A percentile compares a stretch with the other conserved stretches of the same genome.
These are phyloP conservation scores for Spilosoma lubricipeda DNA, from an alignment of 2,888 invertebrate species.

Conservation along the genomic window DNA sequence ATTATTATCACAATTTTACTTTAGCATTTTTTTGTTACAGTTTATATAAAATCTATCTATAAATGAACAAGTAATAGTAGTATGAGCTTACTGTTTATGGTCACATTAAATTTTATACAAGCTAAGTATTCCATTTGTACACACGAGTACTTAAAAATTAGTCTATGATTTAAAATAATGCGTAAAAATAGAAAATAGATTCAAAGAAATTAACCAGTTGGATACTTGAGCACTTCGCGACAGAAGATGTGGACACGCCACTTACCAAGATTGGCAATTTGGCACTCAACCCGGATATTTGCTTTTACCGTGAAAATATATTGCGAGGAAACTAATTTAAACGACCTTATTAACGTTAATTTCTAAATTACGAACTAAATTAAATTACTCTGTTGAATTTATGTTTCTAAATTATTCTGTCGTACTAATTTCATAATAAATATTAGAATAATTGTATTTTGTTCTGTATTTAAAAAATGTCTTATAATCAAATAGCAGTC, in stretches of 20 bases:
- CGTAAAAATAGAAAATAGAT: constrained; percentile 43
- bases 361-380: constrained; percentile 18
- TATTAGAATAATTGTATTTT: not conserved
- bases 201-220: constrained; percentile 49
- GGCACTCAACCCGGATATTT: constrained; percentile 63
- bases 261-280: constrained; percentile 79
- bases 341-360: constrained; percentile 22
- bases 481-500: not conserved
- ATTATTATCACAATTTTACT: not conserved
- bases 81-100: too few relatives aligned
- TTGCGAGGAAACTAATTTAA: constrained; percentile 38
- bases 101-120: not conserved
- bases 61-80: too few relatives aligned
- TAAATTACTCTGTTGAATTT: constrained; percentile 16
- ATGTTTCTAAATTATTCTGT: constrained; percentile 11
- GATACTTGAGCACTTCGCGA: constrained; percentile 47
- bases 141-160: not conserved
- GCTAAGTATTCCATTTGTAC: not conserved
- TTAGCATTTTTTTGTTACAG: not conserved
- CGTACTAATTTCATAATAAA: not conserved
- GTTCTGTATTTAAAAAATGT: not conserved
- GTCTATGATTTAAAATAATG: not conserved
- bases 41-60: not conserved
- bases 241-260: constrained; percentile 66
- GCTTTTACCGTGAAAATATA: constrained; percentile 54